phyloP scores from a whole-genome alignment of 1,140 invertebrate genomes.

The Pseudomyrmex cubaensis region DNA sequence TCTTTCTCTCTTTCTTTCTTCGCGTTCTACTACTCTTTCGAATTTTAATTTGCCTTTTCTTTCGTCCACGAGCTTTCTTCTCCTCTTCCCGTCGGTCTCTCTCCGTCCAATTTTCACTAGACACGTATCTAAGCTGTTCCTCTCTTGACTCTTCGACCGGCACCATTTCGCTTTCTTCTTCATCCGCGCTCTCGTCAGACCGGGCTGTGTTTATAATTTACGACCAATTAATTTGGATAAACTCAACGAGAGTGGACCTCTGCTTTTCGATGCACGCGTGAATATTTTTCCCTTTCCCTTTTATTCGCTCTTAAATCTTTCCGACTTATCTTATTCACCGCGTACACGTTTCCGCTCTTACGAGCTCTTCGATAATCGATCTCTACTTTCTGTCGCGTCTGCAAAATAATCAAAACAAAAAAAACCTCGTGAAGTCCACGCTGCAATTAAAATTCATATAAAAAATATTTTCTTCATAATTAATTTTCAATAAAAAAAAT shows the following conservation, averaged over 20 bases:
- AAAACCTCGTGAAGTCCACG: not conserved
- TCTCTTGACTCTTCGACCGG: constrained; percentile 25
- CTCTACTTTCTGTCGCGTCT: not conserved
- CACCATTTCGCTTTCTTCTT: constrained; percentile 53
- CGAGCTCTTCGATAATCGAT: not conserved
- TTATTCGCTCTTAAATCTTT: constrained; percentile 26
- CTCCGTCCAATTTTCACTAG: not conserved
- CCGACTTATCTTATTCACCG: constrained; percentile 34
- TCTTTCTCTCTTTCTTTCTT: constrained; percentile 26
- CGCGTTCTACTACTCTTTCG: constrained; percentile 3
- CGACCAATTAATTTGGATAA: constrained; percentile 86
- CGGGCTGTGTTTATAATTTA: constrained; percentile 83
- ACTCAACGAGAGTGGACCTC: constrained; percentile 81
- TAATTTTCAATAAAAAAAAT: too few species aligned
- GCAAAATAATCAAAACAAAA: constrained; percentile 4
- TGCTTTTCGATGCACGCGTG: constrained; percentile 82
- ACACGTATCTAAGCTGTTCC: not conserved
- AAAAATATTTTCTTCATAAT: too few species aligned
- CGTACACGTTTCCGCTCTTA: not conserved
- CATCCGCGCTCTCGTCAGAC: constrained; percentile 71
- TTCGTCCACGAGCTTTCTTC: constrained; percentile 50
- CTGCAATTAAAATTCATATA: too few species aligned
- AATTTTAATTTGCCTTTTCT: constrained; percentile 64
- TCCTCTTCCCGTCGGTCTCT: constrained; percentile 10
- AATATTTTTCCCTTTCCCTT: constrained; percentile 74